Base-by-base conservation (phyloP, 2,888 invertebrate genomes). In the Harpalus rubripes region DNA sequence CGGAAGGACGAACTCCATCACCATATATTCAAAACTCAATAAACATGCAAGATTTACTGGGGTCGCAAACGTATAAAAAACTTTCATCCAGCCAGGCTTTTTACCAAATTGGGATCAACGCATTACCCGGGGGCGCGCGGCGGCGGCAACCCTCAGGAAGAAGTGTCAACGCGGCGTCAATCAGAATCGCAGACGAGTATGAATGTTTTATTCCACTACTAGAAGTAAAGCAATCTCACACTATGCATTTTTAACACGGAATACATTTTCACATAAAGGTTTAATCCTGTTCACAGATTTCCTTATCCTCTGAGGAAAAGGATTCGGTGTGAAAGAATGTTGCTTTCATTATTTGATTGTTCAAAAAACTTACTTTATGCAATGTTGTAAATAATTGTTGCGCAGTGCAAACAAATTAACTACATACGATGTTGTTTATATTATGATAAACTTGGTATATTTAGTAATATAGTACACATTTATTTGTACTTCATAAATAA, bases 21-120 rank as follows among this genome's bases (percentile, higher is more conserved):
- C 74, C 61, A 78, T 84, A 84, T 82, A 84, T 84, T 84, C 84
- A 84, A 78, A 84, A 63, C 78, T 65, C 84, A 84, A 84, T 84
- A 84, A 84, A 84, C 78, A 84, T 84, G 78, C 63, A 84, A 84
- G 84, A 78, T 84, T 84, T 84, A 84, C 78, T 84, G 78, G 84
- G 78, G 84, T 61, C 56, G 78, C 61, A 84, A 65, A 65, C 61
- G 78, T 78, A 78, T 76, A 83, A 83, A 83, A 78, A 83, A 83
- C 39, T 76, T 76, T 76, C 76, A 76, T 58, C 39, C 76, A 44
- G 41, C 74, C 16, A 15, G 72, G 78, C 84, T 84, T 84, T 84
- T 84, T 84, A 63, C 76, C 59, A 84, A 84, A 84, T 84, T 84
- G 84, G 78, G 84, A 78, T 84, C 63, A 84, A 58, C 78, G 78